Base-by-base conservation (phyloP, 2,888 invertebrate genomes). In the Amphipoea oculea region DNA sequence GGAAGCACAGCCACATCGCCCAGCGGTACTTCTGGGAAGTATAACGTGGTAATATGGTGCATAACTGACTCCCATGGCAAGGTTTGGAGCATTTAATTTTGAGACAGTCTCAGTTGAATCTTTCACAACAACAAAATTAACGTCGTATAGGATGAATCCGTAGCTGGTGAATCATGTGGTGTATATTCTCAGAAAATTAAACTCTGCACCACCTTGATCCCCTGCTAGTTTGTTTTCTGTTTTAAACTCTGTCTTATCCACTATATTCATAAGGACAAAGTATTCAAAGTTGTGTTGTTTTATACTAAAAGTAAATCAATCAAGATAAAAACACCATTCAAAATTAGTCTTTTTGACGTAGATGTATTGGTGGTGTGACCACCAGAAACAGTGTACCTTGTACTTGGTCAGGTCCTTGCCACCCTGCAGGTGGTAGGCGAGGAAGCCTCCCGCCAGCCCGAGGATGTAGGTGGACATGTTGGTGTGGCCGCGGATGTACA, bases 401-500 rank as follows among this genome's bases (percentile, higher is more conserved):
- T 90, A 94, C 48, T 89, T 89, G 0, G 86, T 85, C 20, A 95
- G 74, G 69, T 95, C 91, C 73, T 94, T 94, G 9, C 88, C 89
- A 1, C 89, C 91, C 87, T 95, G 96, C 91, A 92, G 93, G 86
- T 93, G 88, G 89, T 95, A 95, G 2, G 93, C 90, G 62, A 96
- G 88, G 86, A 95, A 93, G 2, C 97, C 97, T 0, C 93, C 96
- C 0, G 95, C 93, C 12, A 97, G 89, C 0, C 97, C 97, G 63
- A 96, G 77, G 7, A 92, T 91, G 88, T 95, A 96, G 0, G 95
- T 94, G 5, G 96, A 94, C 51, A 96, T 88, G 88, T 97, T 97
- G 12, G 96, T 95, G 89, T 97, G 96, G 0, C 95, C 95, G 0
- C 94, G 90, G n/a, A 92, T 90, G 89, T 96, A 97, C 40, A 95